A percentile compares a stretch with the other conserved stretches of the same genome.
phyloP scores from a whole-genome alignment of 2,888 invertebrate genomes.

The Macropis europaea region DNA sequence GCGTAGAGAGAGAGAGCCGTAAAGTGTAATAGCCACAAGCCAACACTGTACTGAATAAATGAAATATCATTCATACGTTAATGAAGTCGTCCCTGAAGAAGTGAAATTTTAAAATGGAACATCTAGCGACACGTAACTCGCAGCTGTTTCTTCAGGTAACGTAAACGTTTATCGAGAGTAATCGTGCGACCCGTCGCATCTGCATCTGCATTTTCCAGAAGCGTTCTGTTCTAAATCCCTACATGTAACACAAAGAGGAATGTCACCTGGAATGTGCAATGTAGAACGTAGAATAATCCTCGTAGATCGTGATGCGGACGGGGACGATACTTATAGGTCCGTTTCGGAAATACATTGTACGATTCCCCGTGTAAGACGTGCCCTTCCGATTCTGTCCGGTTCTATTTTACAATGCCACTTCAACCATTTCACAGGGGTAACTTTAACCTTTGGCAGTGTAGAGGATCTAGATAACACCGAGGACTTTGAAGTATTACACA shows the following conservation, averaged over 20 bases:
- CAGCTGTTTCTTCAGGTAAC: constrained; percentile 5
- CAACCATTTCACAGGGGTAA: no score
- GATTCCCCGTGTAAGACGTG: constrained; percentile 8
- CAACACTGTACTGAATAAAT: no score
- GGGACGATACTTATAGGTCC: constrained; percentile 11
- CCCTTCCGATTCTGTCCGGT: not conserved
- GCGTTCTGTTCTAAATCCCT: constrained; percentile 7
- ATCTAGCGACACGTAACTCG: not conserved
- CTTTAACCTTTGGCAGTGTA: no score
- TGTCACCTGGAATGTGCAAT: not conserved
- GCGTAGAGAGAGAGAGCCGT: no score
- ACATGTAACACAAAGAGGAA: constrained; percentile 12
- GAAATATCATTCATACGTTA: no score
- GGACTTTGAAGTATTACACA: no score
- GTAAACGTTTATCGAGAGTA: constrained; percentile 28
- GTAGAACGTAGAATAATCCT: constrained; percentile 33
- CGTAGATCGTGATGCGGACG: constrained; percentile 1
- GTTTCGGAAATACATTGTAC: constrained; percentile 31
- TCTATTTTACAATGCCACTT: not conserved
- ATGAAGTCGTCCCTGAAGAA: no score
- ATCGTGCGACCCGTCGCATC: constrained; percentile 1
- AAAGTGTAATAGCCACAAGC: no score
- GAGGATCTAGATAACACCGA: no score
- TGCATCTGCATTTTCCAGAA: constrained; percentile 9
- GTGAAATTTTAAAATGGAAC: no score